Conservation (phyloP, 2,113 vertebrate species). For the Dicrurus megarhynchus region DNA sequence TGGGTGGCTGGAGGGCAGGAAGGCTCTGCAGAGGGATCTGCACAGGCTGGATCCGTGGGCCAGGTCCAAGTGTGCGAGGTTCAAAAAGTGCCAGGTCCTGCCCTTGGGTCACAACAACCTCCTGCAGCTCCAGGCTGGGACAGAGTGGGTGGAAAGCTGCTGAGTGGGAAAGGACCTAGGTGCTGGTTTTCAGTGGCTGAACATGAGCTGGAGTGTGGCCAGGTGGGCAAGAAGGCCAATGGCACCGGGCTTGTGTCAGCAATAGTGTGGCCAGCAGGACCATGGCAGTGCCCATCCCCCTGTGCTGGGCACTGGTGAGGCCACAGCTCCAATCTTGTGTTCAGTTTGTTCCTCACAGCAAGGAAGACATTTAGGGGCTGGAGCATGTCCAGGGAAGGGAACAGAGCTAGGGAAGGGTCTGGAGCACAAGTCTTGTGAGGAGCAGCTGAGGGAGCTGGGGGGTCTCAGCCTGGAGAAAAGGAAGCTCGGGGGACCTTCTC, state of each 20-base stretch:
- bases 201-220: neutral
- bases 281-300: neutral
- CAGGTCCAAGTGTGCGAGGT: fast-evolving
- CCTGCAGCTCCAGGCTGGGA: neutral
- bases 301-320: neutral
- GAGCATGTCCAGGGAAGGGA: neutral
- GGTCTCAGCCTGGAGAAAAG: neutral
- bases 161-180: neutral
- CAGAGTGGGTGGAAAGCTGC: neutral
- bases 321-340: too few species aligned
- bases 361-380: neutral
- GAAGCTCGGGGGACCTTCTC: neutral
- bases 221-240: neutral
- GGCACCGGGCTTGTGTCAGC: neutral
- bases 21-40: neutral
- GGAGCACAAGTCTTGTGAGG: neutral
- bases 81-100: neutral
- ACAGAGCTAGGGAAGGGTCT: neutral
- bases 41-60: neutral
- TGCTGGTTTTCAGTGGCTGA: neutral
- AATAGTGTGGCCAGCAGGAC: neutral
- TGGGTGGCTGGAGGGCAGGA: neutral
- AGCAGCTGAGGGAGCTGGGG: neutral
- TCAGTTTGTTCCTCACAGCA: neutral
- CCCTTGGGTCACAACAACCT: neutral